A percentile compares a stretch with the other conserved stretches of the same genome.
These are phyloP conservation scores for Globia sparganii DNA, from an alignment of 2,888 invertebrate species.

Conservation along the genomic window DNA sequence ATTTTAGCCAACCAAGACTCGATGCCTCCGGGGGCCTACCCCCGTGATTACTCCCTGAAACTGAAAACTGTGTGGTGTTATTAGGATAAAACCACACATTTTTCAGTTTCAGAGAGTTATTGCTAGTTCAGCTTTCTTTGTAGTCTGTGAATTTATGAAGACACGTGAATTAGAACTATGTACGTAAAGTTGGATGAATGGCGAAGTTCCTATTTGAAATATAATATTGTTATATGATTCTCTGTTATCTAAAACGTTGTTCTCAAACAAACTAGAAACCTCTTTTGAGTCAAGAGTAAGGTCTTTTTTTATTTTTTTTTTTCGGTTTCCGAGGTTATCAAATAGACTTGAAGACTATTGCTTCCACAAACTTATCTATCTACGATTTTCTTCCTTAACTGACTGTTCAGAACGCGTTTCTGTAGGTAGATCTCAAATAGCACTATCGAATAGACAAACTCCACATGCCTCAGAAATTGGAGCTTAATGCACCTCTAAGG, in stretches of 20 bases:
- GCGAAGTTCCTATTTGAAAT: not conserved
- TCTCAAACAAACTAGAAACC: not conserved
- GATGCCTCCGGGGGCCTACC: not conserved
- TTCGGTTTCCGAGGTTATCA: not conserved
- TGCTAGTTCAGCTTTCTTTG: slow-evolving; percentile 6
- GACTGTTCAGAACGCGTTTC: not conserved
- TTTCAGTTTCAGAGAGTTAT: slow-evolving; percentile 12
- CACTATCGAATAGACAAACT: no score
- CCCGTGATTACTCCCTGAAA: no score
- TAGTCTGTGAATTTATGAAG: not conserved
- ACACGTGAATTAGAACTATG: not conserved
- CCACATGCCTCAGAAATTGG: not conserved
- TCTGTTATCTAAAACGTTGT: not conserved
- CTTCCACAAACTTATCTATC: not conserved
- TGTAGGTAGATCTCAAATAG: no score
- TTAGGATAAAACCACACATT: slow-evolving; percentile 9
- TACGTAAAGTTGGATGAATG: not conserved
- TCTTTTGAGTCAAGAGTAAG: not conserved
- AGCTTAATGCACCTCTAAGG: not conserved
- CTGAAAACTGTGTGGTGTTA: no score
- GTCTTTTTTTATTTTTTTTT: not conserved
- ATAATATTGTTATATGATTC: not conserved
- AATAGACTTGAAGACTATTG: not conserved
- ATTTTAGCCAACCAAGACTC: slow-evolving; percentile 18
- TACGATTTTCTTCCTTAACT: not conserved